A percentile compares a stretch with the other conserved stretches of the same genome.
These are phyloP conservation scores for Baccha elongata DNA, from an alignment of 2,888 invertebrate genomes.

Conservation along the genomic window DNA sequence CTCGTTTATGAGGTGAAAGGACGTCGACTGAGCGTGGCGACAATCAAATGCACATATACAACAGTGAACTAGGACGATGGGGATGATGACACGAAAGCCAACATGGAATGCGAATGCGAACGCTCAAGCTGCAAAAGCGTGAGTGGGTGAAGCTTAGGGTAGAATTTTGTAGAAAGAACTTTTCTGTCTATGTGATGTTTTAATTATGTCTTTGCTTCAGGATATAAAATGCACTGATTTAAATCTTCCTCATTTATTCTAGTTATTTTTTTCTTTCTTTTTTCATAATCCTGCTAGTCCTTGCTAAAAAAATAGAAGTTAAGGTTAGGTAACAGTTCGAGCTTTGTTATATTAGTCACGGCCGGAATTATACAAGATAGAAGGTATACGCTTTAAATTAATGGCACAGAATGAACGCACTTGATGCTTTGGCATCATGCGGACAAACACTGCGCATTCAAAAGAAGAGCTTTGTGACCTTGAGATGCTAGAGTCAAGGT, in stretches of 20 bases:
- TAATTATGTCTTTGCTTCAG: constrained; percentile 66
- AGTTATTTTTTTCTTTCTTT: neutral
- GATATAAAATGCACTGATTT: constrained; percentile 70
- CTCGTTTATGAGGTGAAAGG: constrained; percentile 63
- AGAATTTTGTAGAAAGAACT: constrained; percentile 26
- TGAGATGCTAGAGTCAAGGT: constrained; percentile 62
- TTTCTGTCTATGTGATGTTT: constrained; percentile 50
- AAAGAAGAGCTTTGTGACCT: constrained; percentile 36
- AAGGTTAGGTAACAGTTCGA: constrained; percentile 49
- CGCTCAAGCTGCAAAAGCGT: constrained; percentile 21
- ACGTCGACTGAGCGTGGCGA: constrained; percentile 33
- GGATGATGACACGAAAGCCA: neutral
- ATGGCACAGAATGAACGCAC: constrained; percentile 24
- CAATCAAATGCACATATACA: constrained; percentile 16
- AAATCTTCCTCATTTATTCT: constrained; percentile 21
- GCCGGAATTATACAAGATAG: constrained; percentile 42
- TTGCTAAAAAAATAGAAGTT: constrained; percentile 25
- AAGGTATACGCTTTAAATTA: constrained; percentile 22
- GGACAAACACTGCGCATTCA: constrained; percentile 25
- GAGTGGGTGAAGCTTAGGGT: constrained; percentile 19
- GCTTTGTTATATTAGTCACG: constrained; percentile 41
- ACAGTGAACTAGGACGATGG: constrained; percentile 1
- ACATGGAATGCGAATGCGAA: constrained; percentile 1
- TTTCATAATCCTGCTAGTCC: constrained; percentile 14
- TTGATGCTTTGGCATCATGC: constrained; percentile 37